A percentile compares a stretch with the other conserved stretches of the same genome.
These are phyloP conservation scores for Phortica variegata DNA, from an alignment of 1,140 invertebrate genomes.

Conservation along the genomic window DNA sequence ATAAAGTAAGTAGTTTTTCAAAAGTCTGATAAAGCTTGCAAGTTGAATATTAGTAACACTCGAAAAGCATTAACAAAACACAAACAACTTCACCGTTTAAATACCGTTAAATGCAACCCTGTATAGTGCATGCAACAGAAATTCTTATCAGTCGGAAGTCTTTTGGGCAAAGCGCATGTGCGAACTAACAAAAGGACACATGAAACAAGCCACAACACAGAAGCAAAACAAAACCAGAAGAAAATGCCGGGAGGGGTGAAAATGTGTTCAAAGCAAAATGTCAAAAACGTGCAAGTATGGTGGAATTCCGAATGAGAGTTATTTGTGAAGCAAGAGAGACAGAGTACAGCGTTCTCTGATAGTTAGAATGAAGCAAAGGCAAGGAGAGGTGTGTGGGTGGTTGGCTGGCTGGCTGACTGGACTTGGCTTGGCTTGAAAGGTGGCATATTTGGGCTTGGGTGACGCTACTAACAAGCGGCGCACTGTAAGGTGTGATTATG, in stretches of 20 bases:
- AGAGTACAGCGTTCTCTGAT: conserved; percentile 1
- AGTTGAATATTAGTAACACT: too few relatives aligned
- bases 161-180: conserved; percentile 20
- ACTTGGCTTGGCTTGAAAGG: too few relatives aligned
- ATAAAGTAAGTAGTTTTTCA: too few relatives aligned
- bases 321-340: neutral
- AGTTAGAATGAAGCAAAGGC: too few relatives aligned
- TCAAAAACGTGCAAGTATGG: conserved; percentile 21
- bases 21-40: too few relatives aligned
- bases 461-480: too few relatives aligned
- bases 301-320: conserved; percentile 37
- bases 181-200: conserved; percentile 3
- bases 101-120: conserved; percentile 47
- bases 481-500: conserved; percentile 25
- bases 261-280: conserved; percentile 30
- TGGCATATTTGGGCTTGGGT: neutral
- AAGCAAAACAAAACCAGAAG: conserved; percentile 14
- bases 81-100: too few relatives aligned
- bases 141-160: conserved; percentile 48
- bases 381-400: too few relatives aligned
- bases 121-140: conserved; percentile 27
- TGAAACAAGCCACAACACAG: neutral
- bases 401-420: too few relatives aligned
- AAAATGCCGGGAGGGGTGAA: too few relatives aligned
- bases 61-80: too few relatives aligned